Percentiles rank a stretch among this genome's conserved stretches.
These are phyloP conservation scores for Glandiceps talaboti DNA, from an alignment of 53 echinoderm and acorn worm genomes.

Conservation along the genomic window DNA sequence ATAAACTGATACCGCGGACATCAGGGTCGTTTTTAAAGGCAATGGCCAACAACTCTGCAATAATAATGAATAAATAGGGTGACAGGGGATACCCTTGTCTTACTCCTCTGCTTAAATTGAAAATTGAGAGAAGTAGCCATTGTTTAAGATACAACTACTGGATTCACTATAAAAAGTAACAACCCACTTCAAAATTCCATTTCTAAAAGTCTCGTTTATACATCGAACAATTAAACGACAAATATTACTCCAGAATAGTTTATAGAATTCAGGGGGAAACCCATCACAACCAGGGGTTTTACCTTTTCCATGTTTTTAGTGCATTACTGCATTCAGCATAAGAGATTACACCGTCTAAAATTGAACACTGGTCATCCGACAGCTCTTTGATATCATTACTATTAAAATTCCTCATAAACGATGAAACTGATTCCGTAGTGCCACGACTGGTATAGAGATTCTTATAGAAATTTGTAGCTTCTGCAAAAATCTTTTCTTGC, in stretches of 20 bases:
- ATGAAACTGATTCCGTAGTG: not conserved
- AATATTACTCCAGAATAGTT: slow-evolving; percentile 16
- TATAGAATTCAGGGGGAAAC: slow-evolving; percentile 33
- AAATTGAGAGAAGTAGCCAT: slow-evolving; percentile 24
- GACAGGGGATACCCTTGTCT: slow-evolving; percentile 35
- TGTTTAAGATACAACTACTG: slow-evolving; percentile 11
- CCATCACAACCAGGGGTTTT: slow-evolving; percentile 39
- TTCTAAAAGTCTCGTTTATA: slow-evolving; percentile 7
- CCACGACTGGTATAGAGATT: not conserved
- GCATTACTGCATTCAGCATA: not conserved
- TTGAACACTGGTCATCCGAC: not conserved
- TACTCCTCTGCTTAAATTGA: slow-evolving; percentile 19
- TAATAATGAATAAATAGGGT: slow-evolving; percentile 14
- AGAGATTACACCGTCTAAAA: not conserved
- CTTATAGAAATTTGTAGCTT: not conserved
- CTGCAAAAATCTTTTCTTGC: not conserved
- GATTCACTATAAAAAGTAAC: slow-evolving; percentile 22
- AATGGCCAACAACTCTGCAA: slow-evolving; percentile 11
- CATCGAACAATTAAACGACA: not conserved
- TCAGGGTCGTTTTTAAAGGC: slow-evolving; percentile 8
- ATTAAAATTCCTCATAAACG: not conserved
- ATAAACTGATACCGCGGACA: slow-evolving; percentile 8
- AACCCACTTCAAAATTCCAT: slow-evolving; percentile 12
- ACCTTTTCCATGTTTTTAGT: no score
- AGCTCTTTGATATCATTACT: not conserved